These are phyloP conservation scores for Gobio gobio DNA, from an alignment of 2,113 vertebrate species.

Conservation along the genomic window DNA sequence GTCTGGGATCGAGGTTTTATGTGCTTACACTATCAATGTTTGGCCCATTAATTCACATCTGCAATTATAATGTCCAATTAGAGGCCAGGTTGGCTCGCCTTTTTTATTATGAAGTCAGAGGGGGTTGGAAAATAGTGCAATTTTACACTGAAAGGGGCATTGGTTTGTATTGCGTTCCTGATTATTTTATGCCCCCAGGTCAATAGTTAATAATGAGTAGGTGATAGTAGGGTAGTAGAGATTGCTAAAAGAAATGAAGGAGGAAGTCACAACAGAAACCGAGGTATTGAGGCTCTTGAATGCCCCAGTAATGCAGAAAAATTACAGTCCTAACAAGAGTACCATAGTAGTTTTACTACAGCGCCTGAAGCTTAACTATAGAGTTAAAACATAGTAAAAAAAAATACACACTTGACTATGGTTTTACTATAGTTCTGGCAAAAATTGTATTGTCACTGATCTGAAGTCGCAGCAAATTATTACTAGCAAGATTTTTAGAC, in stretches of 20 bases:
- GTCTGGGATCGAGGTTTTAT: slow-evolving; percentile 54
- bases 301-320: slow-evolving; percentile 56
- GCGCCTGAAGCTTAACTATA: not conserved
- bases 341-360: not conserved
- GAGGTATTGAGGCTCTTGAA: slow-evolving; percentile 66
- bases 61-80: slow-evolving; percentile 68
- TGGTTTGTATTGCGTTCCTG: slow-evolving; percentile 23
- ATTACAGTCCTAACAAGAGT: not conserved
- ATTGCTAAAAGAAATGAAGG: not conserved
- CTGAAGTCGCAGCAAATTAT: not conserved
- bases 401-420: not conserved
- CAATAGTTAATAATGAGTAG: slow-evolving; percentile 24
- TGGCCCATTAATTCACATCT: slow-evolving; percentile 60
- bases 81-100: slow-evolving; percentile 63
- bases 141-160: slow-evolving; percentile 36
- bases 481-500: not conserved
- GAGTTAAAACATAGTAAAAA: not conserved
- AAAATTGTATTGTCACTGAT: not conserved
- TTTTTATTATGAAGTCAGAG: slow-evolving; percentile 51
- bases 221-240: slow-evolving; percentile 1
- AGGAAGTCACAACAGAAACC: not conserved
- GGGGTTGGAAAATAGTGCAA: slow-evolving; percentile 48
- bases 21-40: slow-evolving; percentile 55
- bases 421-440: not conserved
- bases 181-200: slow-evolving; percentile 43